Conservation (phyloP, 2,113 vertebrate genomes). For the Aepyceros melampus region DNA sequence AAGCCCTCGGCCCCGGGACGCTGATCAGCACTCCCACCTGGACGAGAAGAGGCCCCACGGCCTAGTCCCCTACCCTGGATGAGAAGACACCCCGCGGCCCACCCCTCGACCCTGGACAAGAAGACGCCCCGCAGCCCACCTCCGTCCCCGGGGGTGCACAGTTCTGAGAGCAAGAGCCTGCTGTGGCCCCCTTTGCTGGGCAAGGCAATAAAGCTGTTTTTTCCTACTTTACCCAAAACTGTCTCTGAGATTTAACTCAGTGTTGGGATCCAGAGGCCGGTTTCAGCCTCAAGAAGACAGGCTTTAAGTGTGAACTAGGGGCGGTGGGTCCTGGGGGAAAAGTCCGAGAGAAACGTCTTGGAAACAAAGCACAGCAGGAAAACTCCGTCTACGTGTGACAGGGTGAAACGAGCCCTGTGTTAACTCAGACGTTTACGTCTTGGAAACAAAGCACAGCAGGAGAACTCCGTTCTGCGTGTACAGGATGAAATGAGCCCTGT, state of each 20-base stretch:
- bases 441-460: not conserved
- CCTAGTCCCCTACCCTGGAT: no score
- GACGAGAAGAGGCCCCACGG: accelerated
- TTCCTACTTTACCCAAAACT: not conserved
- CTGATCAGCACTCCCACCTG: not conserved
- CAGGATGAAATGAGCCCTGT: not conserved
- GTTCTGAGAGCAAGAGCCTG: not conserved
- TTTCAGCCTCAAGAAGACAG: not conserved
- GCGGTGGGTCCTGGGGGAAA: not conserved
- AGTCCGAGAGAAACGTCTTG: not conserved
- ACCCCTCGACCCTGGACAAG: not conserved
- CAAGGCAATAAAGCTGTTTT: not conserved
- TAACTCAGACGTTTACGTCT: not conserved
- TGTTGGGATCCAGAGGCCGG: not conserved
- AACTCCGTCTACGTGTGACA: not conserved
- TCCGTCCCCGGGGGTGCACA: accelerated
- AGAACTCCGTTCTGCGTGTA: not conserved
- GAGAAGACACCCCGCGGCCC: no score
- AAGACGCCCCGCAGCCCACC: no score
- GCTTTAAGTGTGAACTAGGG: accelerated
- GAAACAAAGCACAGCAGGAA: not conserved
- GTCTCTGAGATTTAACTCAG: not conserved
- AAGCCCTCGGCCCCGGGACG: accelerated
- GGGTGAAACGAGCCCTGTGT: not conserved
- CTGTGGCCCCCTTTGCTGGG: not conserved